Evolutionary conservation across 2,797 vertebrate genomes (phyloP), one percentile per base, ranked within the genome.

Genomic region (Anabas testudineus): DNA sequence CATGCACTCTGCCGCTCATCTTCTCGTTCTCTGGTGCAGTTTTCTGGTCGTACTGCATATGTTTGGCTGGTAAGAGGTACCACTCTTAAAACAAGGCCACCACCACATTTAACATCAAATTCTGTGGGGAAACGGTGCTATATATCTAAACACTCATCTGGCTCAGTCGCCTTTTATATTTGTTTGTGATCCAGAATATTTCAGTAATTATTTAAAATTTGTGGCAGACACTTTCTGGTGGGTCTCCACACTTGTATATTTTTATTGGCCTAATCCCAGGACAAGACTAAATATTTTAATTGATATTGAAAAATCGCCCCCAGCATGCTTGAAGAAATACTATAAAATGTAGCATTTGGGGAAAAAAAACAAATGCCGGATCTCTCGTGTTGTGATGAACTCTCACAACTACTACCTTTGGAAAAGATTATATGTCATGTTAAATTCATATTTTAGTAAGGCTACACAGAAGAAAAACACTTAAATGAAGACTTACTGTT

Each of bases 201-300:
- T 78, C 49, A 60, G 76, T 54, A 58, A 79, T 83, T 65, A 67
- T 84, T 78, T 51, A 19, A 70, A 81, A 57, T 22, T 53, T 42
- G 32, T 42, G 10, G 37, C 12, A 18, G 37, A 16, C 52, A 3
- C 80, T 62, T 9, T 53, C 71, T 70, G 85, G 80, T 61, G 71
- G 57, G 76, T 58, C 80, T 54, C 48, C 42, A 34, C 60, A 0
- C 48, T 61, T 2, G 80, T 87, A 67, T 90, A 82, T 90, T 90
- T 83, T 74, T 24, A 80, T 78, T 78, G 78, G 81, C 67, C 3
- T 32, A 7, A 51, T 64, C 69, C 65, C 26, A 5, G 16, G 58
- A 64, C 26, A 30, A 86, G 71, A 85, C 66, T 80, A 86, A 86
- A 87, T 74, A 86, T 74, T 84, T 78, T 12, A 9, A 37, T 54